Conservation (phyloP, 2,113 vertebrate species). For the Gopherus evgoodei region DNA sequence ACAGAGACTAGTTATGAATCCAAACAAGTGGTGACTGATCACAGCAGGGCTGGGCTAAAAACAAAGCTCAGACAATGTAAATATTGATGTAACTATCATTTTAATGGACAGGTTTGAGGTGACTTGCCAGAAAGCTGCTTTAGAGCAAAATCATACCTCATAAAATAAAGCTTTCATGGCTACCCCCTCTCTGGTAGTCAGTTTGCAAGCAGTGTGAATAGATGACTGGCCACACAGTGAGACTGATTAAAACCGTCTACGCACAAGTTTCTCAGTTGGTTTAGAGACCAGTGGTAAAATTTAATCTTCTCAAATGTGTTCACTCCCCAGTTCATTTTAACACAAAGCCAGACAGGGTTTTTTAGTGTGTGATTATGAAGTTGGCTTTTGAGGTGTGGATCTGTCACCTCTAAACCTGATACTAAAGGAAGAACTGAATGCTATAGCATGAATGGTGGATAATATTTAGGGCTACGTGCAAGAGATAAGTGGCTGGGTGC, state of each 20-base stretch:
- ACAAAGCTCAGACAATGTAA: constrained; percentile 22
- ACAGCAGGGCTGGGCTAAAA: constrained; percentile 33
- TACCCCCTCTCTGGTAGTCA: constrained; percentile 50
- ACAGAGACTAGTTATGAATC: constrained; percentile 48
- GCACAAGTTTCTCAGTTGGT: constrained; percentile 48
- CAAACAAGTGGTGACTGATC: constrained; percentile 57
- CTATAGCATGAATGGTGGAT: not conserved
- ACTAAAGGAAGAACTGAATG: not conserved
- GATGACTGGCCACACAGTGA: constrained; percentile 33
- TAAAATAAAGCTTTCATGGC: constrained; percentile 67
- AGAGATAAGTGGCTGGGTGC: not conserved
- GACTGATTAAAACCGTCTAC: constrained; percentile 44
- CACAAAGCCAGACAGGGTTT: constrained; percentile 15
- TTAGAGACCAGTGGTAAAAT: not conserved
- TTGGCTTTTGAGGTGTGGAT: constrained; percentile 25
- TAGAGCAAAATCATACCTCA: constrained; percentile 83
- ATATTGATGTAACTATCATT: constrained; percentile 55
- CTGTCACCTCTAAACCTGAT: not conserved
- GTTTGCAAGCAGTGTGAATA: constrained; percentile 69
- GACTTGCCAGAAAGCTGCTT: constrained; percentile 71
- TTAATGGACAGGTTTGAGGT: constrained; percentile 67
- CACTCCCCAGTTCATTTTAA: constrained; percentile 16
- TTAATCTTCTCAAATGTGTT: not conserved
- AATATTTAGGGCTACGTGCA: not conserved
- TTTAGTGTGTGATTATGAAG: not conserved